Conservation (phyloP, 1,140 invertebrate species). For the Ceratoteleas bidentatus region DNA sequence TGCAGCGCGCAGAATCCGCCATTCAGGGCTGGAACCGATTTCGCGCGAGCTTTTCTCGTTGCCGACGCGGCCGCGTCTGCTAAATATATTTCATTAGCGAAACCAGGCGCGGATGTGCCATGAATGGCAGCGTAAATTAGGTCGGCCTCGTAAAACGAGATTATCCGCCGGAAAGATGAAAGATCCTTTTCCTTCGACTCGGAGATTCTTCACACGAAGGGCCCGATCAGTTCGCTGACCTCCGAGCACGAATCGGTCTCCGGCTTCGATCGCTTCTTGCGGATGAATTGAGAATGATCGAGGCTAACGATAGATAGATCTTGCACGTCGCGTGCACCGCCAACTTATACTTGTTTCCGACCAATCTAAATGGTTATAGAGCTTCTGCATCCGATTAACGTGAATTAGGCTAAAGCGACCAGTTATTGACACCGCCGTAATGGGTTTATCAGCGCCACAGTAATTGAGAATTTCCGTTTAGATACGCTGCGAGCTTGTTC, state of each 20-base stretch:
- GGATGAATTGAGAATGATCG: slow-evolving; percentile 58
- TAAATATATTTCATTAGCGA: slow-evolving; percentile 54
- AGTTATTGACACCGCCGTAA: slow-evolving; percentile 34
- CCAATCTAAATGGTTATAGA: slow-evolving; percentile 49
- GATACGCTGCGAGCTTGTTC: too few relatives aligned
- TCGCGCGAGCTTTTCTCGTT: slow-evolving; percentile 31
- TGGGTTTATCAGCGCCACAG: slow-evolving; percentile 20
- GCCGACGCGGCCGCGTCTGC: slow-evolving; percentile 18
- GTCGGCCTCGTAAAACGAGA: slow-evolving; percentile 60
- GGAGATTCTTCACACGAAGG: slow-evolving; percentile 60
- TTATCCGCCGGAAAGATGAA: slow-evolving; percentile 61
- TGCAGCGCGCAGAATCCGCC: slow-evolving; percentile 12
- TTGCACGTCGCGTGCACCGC: slow-evolving; percentile 48
- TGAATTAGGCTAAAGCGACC: slow-evolving; percentile 39
- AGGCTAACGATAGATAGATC: slow-evolving; percentile 60
- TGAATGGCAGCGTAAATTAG: slow-evolving; percentile 65
- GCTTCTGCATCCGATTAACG: slow-evolving; percentile 35
- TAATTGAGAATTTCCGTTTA: slow-evolving; percentile 19
- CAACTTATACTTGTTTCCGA: slow-evolving; percentile 48
- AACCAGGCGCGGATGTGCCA: slow-evolving; percentile 30
- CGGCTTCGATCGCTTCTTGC: slow-evolving; percentile 44
- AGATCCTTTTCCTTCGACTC: slow-evolving; percentile 56
- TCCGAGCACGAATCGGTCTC: slow-evolving; percentile 61
- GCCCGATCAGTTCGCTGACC: slow-evolving; percentile 60
- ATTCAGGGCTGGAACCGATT: slow-evolving; percentile 44